A percentile compares a stretch with the other conserved stretches of the same genome.
Evolutionary conservation across 2,797 vertebrate species (phyloP).

Genomic region (Cirrhinus mrigala): DNA sequence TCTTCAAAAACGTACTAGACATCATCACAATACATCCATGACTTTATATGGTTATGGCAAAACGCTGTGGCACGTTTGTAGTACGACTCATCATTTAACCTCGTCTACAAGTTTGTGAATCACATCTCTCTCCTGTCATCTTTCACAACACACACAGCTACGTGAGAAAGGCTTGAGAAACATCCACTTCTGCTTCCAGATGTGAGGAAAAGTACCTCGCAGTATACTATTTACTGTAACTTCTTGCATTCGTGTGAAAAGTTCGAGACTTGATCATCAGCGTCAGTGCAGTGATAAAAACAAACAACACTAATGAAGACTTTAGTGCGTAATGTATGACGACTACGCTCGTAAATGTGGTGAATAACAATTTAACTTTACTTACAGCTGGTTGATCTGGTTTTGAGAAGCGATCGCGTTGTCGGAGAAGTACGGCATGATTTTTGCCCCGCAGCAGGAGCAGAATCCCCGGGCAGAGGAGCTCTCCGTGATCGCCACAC

Average conservation of each 20-base stretch:
- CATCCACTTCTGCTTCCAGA: neutral
- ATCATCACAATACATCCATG: neutral
- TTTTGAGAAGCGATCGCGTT: conserved; percentile 90
- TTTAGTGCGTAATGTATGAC: neutral
- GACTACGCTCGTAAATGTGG: neutral
- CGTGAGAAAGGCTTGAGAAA: conserved; percentile 57
- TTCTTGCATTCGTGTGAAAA: neutral
- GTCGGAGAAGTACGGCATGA: conserved; percentile 91
- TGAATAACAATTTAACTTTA: conserved; percentile 55
- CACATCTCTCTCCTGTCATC: conserved; percentile 54
- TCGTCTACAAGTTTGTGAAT: conserved; percentile 58
- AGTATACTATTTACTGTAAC: conserved; percentile 6
- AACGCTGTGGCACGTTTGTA: neutral
- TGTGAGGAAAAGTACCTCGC: conserved; percentile 4
- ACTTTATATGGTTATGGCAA: conserved; percentile 23
- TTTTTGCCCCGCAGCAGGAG: conserved; percentile 85
- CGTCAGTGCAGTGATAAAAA: neutral
- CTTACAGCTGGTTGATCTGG: conserved; percentile 94
- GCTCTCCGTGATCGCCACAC: conserved; percentile 73
- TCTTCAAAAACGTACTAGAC: neutral
- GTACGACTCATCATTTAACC: conserved; percentile 39
- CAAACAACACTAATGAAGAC: neutral
- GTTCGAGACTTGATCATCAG: too few relatives aligned
- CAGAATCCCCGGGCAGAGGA: conserved; percentile 76
- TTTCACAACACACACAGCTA: conserved; percentile 52